Conservation (phyloP, 2,113 vertebrate species). For the Malurus melanocephalus region DNA sequence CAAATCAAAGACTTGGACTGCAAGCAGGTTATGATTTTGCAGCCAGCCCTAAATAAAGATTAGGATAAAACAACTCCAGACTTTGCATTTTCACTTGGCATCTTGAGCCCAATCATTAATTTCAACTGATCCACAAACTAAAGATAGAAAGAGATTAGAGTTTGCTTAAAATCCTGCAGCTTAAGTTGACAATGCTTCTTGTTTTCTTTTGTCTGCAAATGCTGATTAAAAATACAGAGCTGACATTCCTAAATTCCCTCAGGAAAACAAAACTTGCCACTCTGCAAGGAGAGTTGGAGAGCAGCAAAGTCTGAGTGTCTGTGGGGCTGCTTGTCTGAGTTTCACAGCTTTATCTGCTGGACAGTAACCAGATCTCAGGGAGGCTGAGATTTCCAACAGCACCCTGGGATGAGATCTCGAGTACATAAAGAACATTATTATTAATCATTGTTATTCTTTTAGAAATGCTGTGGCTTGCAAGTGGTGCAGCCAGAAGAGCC, state of each 20-base stretch:
- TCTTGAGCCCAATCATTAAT: neutral
- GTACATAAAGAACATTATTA: neutral
- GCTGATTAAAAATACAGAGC: conserved; percentile 46
- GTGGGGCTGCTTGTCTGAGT: neutral
- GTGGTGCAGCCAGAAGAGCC: neutral
- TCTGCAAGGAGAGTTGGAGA: neutral
- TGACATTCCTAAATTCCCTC: conserved; percentile 19
- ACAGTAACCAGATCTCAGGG: neutral
- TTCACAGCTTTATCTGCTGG: conserved; percentile 34
- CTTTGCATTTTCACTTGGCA: conserved; percentile 5
- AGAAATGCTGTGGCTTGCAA: neutral
- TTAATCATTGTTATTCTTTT: neutral
- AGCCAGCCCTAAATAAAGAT: neutral
- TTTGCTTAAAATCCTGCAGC: conserved; percentile 27
- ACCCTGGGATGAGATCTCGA: neutral
- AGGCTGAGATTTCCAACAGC: neutral
- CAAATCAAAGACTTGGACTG: neutral
- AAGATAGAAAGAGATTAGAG: conserved; percentile 11
- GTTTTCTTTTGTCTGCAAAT: conserved; percentile 43
- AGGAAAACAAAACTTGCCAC: conserved; percentile 5
- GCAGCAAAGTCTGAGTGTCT: neutral
- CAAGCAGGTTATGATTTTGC: neutral
- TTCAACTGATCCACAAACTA: neutral
- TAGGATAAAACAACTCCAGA: neutral
- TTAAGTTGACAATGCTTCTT: conserved; percentile 12